Base-by-base conservation (phyloP, 2,888 invertebrate genomes). In the Onchidella celtica region DNA sequence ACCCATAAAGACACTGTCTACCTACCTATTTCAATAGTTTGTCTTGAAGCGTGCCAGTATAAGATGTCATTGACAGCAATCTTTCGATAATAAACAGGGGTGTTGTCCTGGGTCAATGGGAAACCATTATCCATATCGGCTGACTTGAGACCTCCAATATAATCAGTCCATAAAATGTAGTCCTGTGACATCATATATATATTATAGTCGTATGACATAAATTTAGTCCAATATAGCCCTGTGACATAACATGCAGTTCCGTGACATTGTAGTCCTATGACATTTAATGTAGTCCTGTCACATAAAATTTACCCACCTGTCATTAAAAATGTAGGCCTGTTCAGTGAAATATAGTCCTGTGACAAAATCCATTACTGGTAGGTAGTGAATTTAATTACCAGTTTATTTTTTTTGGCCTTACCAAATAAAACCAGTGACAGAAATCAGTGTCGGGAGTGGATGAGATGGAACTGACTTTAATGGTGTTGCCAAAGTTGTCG, bases 131-230 rank as follows among this genome's bases (percentile, higher is more conserved):
- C 77, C 66, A 80, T 70, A 70, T 84, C 84, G 3, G 82, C 69
- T n/a, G 65, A 69, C 61, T 70, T 36, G 29, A 84, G 24, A 14
- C 81, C 81, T 24, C 75, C 81, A n/a, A 34, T 36, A 4, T 79
- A 72, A 57, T 84, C 76, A 9, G 84, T 72, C 84, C 84, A 84
- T 47, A 84, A 47, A n/a, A 84, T 21, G 38, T 74, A 84, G 32
- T 84, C 84, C 84, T 84, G 47, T 6, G 2, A 32, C 29, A 34
- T 32, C 14, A 65, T 32, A 65, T 17, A 47, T 47, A 47, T 47
- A 47, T 17, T 11, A 6, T 11, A 11, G 47, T 47, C 17, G 47
- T 17, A 47, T 47, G 47, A 47, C 47, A 47, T 47, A 47, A 47
- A 17, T 47, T 6, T 47, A 11, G 47, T 63, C 14, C n/a, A 9